phyloP scores from a whole-genome alignment of 2,797 vertebrate genomes.

The Malacoraja senta region DNA sequence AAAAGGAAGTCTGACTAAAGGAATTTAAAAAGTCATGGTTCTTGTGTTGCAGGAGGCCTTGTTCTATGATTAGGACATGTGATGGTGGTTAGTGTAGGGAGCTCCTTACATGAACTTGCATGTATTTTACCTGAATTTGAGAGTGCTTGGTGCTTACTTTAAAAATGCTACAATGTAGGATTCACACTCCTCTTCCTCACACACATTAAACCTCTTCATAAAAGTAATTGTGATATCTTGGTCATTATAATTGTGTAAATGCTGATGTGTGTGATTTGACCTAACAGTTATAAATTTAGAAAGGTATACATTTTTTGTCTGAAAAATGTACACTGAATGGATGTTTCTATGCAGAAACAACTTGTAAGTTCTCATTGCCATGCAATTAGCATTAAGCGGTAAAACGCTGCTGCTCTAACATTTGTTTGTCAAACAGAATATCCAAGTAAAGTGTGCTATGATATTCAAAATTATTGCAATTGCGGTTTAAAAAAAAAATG shows the following conservation, averaged over 20 bases:
- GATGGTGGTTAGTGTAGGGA: neutral
- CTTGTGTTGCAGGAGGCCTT: neutral
- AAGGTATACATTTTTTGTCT: neutral
- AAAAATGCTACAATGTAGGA: neutral
- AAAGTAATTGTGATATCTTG: neutral
- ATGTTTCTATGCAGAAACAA: neutral
- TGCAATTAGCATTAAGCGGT: neutral
- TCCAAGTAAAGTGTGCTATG: neutral
- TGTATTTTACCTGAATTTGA: neutral
- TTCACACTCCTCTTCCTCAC: neutral
- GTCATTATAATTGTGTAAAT: neutral
- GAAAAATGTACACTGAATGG: neutral
- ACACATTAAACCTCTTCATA: neutral
- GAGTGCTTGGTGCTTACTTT: neutral
- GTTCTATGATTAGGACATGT: neutral
- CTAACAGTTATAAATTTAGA: neutral
- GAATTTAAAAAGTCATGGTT: too few species aligned
- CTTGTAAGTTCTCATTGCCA: neutral
- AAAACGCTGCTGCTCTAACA: neutral
- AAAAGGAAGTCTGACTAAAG: neutral
- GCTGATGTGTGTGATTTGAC: neutral
- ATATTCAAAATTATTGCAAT: neutral
- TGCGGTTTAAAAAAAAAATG: neutral
- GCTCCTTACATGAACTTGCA: neutral
- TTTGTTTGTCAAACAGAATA: neutral